Evolutionary conservation across 2,797 vertebrate species (phyloP).

Genomic region (Enteromius viviparus): DNA sequence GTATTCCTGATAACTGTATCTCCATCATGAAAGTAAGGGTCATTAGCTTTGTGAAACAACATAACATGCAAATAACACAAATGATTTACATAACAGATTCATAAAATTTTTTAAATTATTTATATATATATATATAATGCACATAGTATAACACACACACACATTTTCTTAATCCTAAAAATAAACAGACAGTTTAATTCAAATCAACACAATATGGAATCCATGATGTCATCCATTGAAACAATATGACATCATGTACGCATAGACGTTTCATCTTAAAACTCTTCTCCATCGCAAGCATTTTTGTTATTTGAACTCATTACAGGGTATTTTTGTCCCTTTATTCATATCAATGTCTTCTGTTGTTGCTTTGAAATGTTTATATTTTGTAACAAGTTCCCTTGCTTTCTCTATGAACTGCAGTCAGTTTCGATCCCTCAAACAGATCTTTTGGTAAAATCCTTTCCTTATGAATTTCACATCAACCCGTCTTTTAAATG

Average conservation of each 20-base stretch:
- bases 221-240: not conserved
- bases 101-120: too few relatives aligned
- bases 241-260: not conserved
- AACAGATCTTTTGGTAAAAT: not conserved
- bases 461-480: not conserved
- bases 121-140: too few relatives aligned
- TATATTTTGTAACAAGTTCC: slow-evolving; percentile 5
- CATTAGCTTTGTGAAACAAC: not conserved
- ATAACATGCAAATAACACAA: not conserved
- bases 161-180: too few relatives aligned
- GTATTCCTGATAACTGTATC: slow-evolving; percentile 37
- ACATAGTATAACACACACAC: too few relatives aligned
- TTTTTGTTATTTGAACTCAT: slow-evolving; percentile 3
- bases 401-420: slow-evolving; percentile 10
- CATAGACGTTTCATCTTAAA: not conserved
- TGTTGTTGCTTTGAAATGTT: slow-evolving; percentile 27
- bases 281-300: not conserved
- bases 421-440: not conserved
- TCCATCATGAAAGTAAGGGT: not conserved
- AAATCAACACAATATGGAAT: not conserved
- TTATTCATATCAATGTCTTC: not conserved
- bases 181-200: too few relatives aligned
- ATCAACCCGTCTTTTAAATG: not conserved
- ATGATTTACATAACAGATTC: not conserved
- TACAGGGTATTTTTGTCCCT: not conserved